Conservation (phyloP, 2,113 vertebrate species). For the Datnioides undecimradiatus region DNA sequence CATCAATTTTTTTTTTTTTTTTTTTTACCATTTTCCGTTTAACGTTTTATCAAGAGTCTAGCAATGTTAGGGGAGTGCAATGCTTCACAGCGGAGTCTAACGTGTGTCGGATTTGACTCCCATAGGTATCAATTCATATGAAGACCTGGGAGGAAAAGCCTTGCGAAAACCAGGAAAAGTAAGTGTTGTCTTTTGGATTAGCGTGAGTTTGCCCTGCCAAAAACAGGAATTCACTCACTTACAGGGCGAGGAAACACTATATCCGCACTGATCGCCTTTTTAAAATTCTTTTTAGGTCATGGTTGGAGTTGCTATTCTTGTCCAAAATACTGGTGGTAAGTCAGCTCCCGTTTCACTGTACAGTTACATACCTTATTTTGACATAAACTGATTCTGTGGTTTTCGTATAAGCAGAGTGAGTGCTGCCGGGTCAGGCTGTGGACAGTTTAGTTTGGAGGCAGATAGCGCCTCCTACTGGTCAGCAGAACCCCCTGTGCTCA, state of each 20-base stretch:
- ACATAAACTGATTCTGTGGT: constrained; percentile 53
- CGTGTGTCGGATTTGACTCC: constrained; percentile 18
- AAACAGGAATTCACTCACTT: constrained; percentile 1
- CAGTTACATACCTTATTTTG: constrained; percentile 36
- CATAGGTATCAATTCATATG: constrained; percentile 92
- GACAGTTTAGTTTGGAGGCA: constrained; percentile 42
- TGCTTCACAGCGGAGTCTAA: neutral
- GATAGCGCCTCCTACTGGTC: constrained; percentile 70
- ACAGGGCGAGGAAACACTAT: neutral
- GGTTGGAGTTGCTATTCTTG: constrained; percentile 91
- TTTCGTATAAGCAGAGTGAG: constrained; percentile 42
- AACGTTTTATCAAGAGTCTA: neutral
- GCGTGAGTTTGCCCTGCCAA: neutral
- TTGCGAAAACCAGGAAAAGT: constrained; percentile 92
- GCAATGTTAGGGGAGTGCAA: neutral
- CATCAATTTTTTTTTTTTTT: neutral
- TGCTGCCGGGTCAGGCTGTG: constrained; percentile 31
- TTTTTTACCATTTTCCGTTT: neutral
- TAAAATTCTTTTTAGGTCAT: constrained; percentile 85
- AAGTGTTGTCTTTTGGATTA: constrained; percentile 53
- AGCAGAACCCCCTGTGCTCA: neutral
- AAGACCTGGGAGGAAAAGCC: constrained; percentile 91
- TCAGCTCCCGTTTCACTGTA: constrained; percentile 6
- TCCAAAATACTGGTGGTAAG: constrained; percentile 98
- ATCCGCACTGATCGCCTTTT: constrained; percentile 20